These are phyloP conservation scores for Montipora foliosa DNA, from an alignment of 64 coral and sea anemone species.

Conservation along the genomic window DNA sequence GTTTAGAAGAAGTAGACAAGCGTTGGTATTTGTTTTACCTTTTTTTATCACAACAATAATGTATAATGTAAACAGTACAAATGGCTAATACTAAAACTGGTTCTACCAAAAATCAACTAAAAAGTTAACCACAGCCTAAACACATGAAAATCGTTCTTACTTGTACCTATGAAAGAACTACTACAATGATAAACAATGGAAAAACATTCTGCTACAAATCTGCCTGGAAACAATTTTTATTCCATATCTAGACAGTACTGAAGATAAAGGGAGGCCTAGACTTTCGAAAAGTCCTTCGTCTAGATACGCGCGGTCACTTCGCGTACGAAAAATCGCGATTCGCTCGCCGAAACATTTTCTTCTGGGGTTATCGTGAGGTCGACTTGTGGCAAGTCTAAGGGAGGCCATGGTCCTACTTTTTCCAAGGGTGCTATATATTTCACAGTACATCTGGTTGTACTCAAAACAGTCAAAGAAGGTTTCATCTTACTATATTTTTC, in stretches of 20 bases:
- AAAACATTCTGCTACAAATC: background rate
- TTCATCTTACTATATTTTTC: background rate
- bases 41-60: no score
- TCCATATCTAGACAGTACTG: background rate
- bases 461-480: background rate
- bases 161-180: background rate
- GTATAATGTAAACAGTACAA: no score
- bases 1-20: no score
- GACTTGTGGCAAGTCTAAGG: no score
- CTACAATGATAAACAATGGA: background rate
- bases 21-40: no score
- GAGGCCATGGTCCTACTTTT: background rate
- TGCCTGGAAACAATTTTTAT: background rate
- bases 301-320: no score
- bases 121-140: background rate
- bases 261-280: background rate
- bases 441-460: background rate
- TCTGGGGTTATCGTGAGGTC: no score
- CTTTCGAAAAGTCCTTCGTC: no score
- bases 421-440: background rate
- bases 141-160: background rate
- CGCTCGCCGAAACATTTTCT: no score
- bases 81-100: no score
- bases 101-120: background rate
- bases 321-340: no score